Evolutionary conservation across 2,797 vertebrate species (phyloP), one percentile per base, ranked within the genome.

Genomic region (Molossus alvarezi): DNA sequence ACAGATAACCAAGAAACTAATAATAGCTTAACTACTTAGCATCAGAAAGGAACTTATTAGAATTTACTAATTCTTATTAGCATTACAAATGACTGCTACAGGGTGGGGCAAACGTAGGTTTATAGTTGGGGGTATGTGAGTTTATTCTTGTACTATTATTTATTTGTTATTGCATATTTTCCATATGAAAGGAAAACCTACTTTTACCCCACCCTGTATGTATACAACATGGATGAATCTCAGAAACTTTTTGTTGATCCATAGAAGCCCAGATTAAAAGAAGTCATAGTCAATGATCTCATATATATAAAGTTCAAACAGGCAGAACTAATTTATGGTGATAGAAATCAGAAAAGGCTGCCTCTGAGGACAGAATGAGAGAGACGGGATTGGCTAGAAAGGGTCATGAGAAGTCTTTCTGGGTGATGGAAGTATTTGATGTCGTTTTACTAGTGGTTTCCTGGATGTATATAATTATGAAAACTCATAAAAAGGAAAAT

Each of bases 31-130:
- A 57, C 29, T 85, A 23, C 4, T 64, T 13, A n/a, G n/a, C 81
- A 81, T 64, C 76, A 92, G 11, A 90, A 92, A 62, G 45, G 27
- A 89, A n/a, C 23, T 60, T 81, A 62, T 48, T 81, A 81, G 76
- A 37, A 57, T 6, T 9, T 79, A 79, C 0, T 57, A 21, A 80
- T 81, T 81, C 13, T 62, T 62, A 81, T 81, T 62, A 64, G 79
- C 15, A 82, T 64, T 62, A 29, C 9, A 48, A 92, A 51, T 9
- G 76, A 65, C 6, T 65, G 51, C 15, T 48, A 58, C n/a, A 58
- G 55, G 20, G 21, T 58, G 33, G 20, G 21, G 55, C 55, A 79
- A 79, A 79, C 10, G 7, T 58, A 58, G n/a, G 55, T 37, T 79
- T 37, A 79, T n/a, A 58, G n/a, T 25, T 37, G 53, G 57, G 51